Evolutionary conservation across 2,888 invertebrate genomes (phyloP).

Genomic region (Drosophila fungiperda): DNA sequence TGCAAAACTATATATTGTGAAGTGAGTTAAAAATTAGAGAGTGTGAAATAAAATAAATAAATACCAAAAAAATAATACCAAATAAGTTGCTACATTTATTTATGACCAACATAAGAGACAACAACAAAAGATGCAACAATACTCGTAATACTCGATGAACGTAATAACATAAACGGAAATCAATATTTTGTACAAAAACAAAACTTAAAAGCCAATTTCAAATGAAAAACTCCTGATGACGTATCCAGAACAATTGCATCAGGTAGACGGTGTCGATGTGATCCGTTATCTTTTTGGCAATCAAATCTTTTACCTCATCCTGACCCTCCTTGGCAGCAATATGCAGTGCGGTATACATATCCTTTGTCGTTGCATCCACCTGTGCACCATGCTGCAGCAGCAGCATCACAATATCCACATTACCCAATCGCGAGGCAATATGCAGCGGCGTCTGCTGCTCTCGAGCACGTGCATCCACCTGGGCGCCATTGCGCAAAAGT

Average conservation of each 20-base stretch:
- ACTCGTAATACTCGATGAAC: constrained; percentile 50
- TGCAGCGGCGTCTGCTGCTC: constrained; percentile 99
- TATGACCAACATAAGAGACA: constrained; percentile 42
- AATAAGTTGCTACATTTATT: constrained; percentile 61
- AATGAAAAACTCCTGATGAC: constrained; percentile 87
- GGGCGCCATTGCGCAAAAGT: constrained; percentile 97
- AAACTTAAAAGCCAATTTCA: constrained; percentile 68
- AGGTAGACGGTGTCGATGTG: constrained; percentile 86
- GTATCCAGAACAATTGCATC: constrained; percentile 87
- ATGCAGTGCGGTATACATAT: constrained; percentile 98
- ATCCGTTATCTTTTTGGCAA: constrained; percentile 86
- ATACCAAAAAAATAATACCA: constrained; percentile 40
- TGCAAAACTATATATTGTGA: not conserved
- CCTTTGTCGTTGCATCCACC: constrained; percentile 97
- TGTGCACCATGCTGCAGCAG: constrained; percentile 98
- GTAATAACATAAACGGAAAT: constrained; percentile 36
- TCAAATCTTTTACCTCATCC: constrained; percentile 92
- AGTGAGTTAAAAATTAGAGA: constrained; percentile 18
- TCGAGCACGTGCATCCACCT: constrained; percentile 97
- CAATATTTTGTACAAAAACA: constrained; percentile 20
- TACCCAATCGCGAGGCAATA: constrained; percentile 98
- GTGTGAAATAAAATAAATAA: constrained; percentile 23
- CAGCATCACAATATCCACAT: constrained; percentile 98
- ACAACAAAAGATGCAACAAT: constrained; percentile 50
- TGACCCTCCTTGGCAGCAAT: constrained; percentile 99